phyloP scores from a whole-genome alignment of 2,113 vertebrate species.

The Xiphorhynchus elegans region DNA sequence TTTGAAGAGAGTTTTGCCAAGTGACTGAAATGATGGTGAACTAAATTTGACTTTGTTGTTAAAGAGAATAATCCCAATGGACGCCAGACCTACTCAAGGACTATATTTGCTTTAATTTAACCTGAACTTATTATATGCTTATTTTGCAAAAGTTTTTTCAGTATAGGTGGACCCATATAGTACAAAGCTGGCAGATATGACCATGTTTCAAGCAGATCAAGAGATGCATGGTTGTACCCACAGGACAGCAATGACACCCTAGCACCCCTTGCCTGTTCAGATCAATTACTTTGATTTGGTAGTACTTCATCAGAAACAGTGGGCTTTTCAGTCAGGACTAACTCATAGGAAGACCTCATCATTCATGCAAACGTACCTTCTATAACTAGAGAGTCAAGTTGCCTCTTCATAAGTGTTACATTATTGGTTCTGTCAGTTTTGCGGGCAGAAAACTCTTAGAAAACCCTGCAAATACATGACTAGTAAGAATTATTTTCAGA shows the following conservation, averaged over 20 bases:
- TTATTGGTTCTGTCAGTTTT: not conserved
- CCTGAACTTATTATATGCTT: not conserved
- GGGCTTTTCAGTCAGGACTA: not conserved
- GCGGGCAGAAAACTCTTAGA: not conserved
- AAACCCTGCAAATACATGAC: not conserved
- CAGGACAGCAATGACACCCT: not conserved
- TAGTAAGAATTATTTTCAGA: not conserved
- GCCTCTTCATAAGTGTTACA: not conserved
- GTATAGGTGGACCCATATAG: not conserved
- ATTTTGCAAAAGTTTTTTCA: not conserved
- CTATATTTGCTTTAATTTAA: not conserved
- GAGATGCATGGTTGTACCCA: not conserved
- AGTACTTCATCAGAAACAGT: not conserved
- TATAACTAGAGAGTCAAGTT: not conserved
- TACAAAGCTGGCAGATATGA: not conserved
- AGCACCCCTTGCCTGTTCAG: not conserved
- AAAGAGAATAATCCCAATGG: not conserved
- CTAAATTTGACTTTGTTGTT: not conserved
- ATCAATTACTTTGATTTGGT: not conserved
- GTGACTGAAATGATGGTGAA: not conserved
- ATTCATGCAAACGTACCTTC: too few species aligned
- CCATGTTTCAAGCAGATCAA: not conserved
- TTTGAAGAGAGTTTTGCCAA: not conserved
- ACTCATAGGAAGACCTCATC: not conserved
- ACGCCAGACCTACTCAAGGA: not conserved